phyloP scores from a whole-genome alignment of 2,888 invertebrate genomes.

The Barypeithes pellucidus region DNA sequence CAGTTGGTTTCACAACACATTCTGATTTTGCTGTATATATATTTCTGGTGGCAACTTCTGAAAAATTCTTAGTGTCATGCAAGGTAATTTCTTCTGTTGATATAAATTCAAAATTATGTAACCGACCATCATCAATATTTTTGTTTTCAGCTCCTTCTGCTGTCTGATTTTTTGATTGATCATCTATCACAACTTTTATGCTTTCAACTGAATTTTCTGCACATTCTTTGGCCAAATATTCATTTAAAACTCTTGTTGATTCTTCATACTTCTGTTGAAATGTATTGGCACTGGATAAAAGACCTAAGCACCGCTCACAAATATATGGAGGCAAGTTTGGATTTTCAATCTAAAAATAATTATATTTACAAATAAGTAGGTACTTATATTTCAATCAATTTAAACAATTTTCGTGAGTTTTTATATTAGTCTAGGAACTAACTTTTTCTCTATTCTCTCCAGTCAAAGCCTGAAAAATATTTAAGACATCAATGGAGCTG shows the following conservation, averaged over 20 bases:
- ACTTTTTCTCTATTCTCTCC: slow-evolving; percentile 12
- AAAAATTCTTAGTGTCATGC: too few relatives aligned
- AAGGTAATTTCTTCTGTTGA: background rate
- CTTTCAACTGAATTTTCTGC: background rate
- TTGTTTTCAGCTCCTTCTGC: background rate
- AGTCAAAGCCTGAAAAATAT: slow-evolving; percentile 19
- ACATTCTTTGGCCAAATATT: slow-evolving; percentile 1
- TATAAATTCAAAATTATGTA: background rate
- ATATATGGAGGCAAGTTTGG: slow-evolving; percentile 8
- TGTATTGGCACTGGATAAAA: slow-evolving; percentile 6
- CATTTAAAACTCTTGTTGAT: background rate
- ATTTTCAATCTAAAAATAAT: slow-evolving; percentile 18
- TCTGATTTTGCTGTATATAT: background rate
- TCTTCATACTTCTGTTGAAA: slow-evolving; percentile 27
- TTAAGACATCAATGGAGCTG: slow-evolving; percentile 8
- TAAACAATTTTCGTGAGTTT: background rate
- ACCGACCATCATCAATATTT: background rate
- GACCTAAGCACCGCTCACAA: slow-evolving; percentile 18
- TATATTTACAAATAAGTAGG: too few relatives aligned
- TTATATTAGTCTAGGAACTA: background rate
- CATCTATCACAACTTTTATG: background rate
- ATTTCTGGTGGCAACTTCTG: too few relatives aligned
- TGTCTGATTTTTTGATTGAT: background rate
- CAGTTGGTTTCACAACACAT: background rate
- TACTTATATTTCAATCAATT: background rate